phyloP scores from a whole-genome alignment of 2,888 invertebrate species.

The Stenodera caucasica region DNA sequence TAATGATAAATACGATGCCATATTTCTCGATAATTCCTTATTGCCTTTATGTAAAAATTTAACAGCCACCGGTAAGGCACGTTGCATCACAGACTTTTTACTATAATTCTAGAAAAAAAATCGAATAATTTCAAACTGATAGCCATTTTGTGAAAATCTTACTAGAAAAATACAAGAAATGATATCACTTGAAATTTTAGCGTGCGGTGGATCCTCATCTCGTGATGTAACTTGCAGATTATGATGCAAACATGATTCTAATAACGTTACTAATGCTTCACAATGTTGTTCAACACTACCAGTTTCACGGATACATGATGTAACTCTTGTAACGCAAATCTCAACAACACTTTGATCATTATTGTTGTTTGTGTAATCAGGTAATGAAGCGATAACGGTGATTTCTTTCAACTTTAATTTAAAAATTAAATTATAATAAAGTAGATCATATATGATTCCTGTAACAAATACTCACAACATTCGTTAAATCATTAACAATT shows the following conservation, averaged over 20 bases:
- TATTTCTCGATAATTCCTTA: conserved; percentile 83
- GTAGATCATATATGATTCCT: not conserved
- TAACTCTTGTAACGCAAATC: conserved; percentile 89
- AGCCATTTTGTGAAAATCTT: conserved; percentile 45
- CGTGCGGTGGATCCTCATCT: conserved; percentile 92
- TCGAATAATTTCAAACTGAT: not conserved
- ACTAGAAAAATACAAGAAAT: conserved; percentile 94
- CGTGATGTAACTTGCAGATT: conserved; percentile 77
- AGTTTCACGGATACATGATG: conserved; percentile 89
- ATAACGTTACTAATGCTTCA: conserved; percentile 76
- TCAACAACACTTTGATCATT: conserved; percentile 95
- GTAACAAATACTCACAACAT: conserved; percentile 74
- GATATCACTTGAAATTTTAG: conserved; percentile 94
- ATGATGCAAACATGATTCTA: conserved; percentile 87
- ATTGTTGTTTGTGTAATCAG: conserved; percentile 82
- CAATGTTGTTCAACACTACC: conserved; percentile 85
- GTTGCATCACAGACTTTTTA: conserved; percentile 74
- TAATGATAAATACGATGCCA: conserved; percentile 88
- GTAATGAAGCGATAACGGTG: conserved; percentile 78
- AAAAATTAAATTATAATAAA: conserved; percentile 43
- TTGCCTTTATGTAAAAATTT: conserved; percentile 90
- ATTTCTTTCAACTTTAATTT: conserved; percentile 77
- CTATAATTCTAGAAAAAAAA: conserved; percentile 65
- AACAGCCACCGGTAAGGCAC: conserved; percentile 87
- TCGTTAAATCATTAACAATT: conserved; percentile 81